Conservation (phyloP, 2,888 invertebrate species). For the Pherbina coryleti region DNA sequence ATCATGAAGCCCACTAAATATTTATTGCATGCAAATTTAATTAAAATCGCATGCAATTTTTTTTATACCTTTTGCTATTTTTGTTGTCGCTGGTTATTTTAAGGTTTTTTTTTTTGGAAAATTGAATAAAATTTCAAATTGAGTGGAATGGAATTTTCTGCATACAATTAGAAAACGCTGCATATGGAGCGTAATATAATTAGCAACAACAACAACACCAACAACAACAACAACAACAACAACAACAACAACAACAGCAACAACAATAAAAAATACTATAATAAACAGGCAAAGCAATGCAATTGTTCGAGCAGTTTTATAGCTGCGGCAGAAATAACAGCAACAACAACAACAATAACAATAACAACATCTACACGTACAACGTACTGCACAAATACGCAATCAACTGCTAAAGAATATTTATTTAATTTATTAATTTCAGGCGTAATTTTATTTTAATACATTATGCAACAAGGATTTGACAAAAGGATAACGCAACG, state of each 20-base stretch:
- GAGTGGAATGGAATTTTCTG: constrained; percentile 16
- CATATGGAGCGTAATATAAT: constrained; percentile 16
- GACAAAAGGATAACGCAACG: background rate
- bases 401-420: constrained; percentile 38
- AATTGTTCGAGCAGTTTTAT: background rate
- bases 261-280: background rate
- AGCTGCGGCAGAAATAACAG: background rate
- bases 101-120: background rate
- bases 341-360: constrained; percentile 1
- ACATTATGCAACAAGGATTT: background rate
- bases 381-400: constrained; percentile 25
- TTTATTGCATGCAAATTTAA: constrained; percentile 34
- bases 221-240: no score
- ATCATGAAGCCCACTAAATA: constrained; percentile 6
- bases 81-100: background rate
- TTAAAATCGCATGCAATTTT: constrained; percentile 28
- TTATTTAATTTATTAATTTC: constrained; percentile 29
- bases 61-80: background rate
- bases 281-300: background rate
- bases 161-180: constrained; percentile 21
- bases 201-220: constrained; percentile 24
- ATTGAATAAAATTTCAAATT: constrained; percentile 26
- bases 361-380: constrained; percentile 1
- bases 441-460: constrained; percentile 32
- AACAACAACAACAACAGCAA: background rate